Evolutionary conservation across 2,888 invertebrate species (phyloP).

Genomic region (Phalera bucephala): DNA sequence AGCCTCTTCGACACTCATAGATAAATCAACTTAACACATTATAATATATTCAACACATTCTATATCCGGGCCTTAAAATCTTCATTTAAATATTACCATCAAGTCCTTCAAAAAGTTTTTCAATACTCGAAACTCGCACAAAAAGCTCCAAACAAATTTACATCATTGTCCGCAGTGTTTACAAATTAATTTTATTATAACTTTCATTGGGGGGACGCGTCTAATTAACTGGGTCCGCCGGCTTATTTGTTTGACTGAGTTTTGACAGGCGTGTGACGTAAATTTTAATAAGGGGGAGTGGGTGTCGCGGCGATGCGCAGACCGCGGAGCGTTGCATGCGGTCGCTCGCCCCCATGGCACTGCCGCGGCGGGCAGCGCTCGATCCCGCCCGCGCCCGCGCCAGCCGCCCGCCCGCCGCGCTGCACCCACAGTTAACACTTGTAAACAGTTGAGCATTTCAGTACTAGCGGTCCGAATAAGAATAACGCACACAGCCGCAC

Average conservation of each 20-base stretch:
- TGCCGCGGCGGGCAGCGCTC: constrained; percentile 32
- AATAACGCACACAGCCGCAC: no score
- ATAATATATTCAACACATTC: no score
- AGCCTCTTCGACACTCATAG: no score
- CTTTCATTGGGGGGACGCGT: constrained; percentile 33
- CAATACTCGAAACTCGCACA: constrained; percentile 37
- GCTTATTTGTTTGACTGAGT: constrained; percentile 52
- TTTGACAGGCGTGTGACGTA: constrained; percentile 63
- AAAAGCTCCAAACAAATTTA: constrained; percentile 48
- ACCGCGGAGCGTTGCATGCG: constrained; percentile 52
- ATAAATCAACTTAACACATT: no score
- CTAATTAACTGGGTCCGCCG: constrained; percentile 41
- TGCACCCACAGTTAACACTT: no score
- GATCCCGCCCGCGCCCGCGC: constrained; percentile 23
- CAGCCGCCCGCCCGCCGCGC: constrained; percentile 40
- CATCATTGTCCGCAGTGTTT: constrained; percentile 36
- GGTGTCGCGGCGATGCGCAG: constrained; percentile 15
- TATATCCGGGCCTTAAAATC: constrained; percentile 22
- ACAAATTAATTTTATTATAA: constrained; percentile 34
- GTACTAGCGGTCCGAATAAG: no score
- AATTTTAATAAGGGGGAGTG: constrained; percentile 54
- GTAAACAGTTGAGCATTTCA: no score
- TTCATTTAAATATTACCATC: constrained; percentile 34
- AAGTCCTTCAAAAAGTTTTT: constrained; percentile 42
- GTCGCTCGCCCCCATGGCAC: constrained; percentile 61